A percentile compares a stretch with the other conserved stretches of the same genome.
These are phyloP conservation scores for Cantharis rustica DNA, from an alignment of 2,888 invertebrate species.

Conservation along the genomic window DNA sequence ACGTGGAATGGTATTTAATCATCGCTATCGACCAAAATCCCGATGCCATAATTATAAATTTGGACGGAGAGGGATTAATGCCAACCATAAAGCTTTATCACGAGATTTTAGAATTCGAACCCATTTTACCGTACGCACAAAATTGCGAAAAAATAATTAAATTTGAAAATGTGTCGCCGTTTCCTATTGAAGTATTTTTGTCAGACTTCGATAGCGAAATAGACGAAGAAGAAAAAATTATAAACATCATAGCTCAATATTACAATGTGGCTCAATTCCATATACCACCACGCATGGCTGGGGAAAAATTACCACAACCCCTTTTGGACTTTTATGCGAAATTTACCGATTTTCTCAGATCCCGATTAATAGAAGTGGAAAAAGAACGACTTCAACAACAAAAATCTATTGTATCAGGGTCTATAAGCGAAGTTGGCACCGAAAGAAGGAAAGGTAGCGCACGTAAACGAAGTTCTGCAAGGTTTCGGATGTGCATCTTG, in stretches of 20 bases:
- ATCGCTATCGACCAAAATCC: slow-evolving; percentile 60
- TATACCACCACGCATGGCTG: slow-evolving; percentile 50
- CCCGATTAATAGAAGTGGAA: slow-evolving; percentile 16
- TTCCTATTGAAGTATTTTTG: slow-evolving; percentile 72
- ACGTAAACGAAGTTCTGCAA: neutral
- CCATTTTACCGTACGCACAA: slow-evolving; percentile 66
- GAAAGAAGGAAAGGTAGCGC: neutral
- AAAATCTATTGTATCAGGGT: neutral
- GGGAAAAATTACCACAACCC: slow-evolving; percentile 45
- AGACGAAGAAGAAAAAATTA: slow-evolving; percentile 48
- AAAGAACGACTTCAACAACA: neutral
- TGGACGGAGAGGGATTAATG: slow-evolving; percentile 61
- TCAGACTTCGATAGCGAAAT: slow-evolving; percentile 64
- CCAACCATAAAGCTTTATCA: slow-evolving; percentile 61
- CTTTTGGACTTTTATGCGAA: slow-evolving; percentile 47
- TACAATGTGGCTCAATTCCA: slow-evolving; percentile 51
- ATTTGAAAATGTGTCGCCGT: slow-evolving; percentile 66
- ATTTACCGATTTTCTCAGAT: slow-evolving; percentile 36
- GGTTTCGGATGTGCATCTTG: neutral
- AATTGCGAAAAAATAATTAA: slow-evolving; percentile 64
- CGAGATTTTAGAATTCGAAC: slow-evolving; percentile 62
- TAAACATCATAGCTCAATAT: slow-evolving; percentile 48
- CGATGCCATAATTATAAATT: slow-evolving; percentile 55
- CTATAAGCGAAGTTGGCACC: neutral
- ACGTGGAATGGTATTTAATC: slow-evolving; percentile 45